These are phyloP conservation scores for Plagiodera versicolora DNA, from an alignment of 2,888 invertebrate genomes.

Conservation along the genomic window DNA sequence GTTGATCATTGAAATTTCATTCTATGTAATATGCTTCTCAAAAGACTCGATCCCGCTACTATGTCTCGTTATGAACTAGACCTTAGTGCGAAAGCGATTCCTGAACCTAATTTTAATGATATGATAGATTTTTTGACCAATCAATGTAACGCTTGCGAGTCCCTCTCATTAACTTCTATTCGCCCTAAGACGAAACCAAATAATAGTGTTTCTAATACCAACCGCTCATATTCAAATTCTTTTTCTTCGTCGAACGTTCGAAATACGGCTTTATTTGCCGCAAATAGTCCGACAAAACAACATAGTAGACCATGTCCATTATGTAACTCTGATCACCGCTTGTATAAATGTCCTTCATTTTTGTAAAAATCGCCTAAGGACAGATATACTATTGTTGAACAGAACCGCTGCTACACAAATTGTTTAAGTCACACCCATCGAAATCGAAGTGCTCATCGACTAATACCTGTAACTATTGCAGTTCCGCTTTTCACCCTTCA, in stretches of 20 bases:
- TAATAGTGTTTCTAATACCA: neutral
- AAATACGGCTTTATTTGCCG: constrained; percentile 4
- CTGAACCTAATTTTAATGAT: neutral
- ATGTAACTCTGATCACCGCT: neutral
- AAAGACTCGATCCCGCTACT: neutral
- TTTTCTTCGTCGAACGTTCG: neutral
- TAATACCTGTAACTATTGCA: neutral
- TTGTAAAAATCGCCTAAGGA: constrained; percentile 6
- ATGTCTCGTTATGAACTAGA: neutral
- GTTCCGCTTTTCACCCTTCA: constrained; percentile 6
- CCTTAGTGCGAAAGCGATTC: constrained; percentile 2
- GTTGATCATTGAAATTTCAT: constrained; percentile 4
- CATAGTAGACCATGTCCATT: constrained; percentile 4
- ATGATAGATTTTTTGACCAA: constrained; percentile 1
- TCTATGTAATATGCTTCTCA: neutral
- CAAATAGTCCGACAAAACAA: neutral
- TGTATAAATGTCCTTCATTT: constrained; percentile 2
- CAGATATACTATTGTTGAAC: constrained; percentile 3
- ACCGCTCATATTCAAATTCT: neutral
- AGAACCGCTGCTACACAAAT: constrained; percentile 2
- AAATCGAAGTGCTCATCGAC: constrained; percentile 7
- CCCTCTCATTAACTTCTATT: neutral
- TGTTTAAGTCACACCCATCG: constrained; percentile 1
- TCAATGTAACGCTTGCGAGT: constrained; percentile 1
- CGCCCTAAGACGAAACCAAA: neutral